Evolutionary conservation across 1,140 invertebrate species (phyloP), one percentile per base, ranked within the genome.

Genomic region (Hermatobates lingyangjiaoensis): DNA sequence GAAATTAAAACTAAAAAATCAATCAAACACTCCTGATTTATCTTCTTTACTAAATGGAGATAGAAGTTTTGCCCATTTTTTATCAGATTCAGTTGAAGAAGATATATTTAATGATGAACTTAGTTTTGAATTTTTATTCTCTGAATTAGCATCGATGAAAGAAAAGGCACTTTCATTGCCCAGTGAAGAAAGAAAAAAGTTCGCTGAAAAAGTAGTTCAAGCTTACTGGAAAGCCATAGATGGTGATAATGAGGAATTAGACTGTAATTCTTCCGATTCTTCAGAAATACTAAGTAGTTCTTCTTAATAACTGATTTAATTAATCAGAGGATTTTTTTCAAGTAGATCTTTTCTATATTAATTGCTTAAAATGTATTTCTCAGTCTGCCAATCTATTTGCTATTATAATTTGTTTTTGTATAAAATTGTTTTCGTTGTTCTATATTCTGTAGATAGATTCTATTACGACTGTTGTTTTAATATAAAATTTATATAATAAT

Each of bases 161-260:
- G 75, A 81, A 56, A 77, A 76, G 65, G 75, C 81, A 14, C 66
- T 72, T 52, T 69, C 66, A 15, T 59, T 87, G 54, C 74, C 76
- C 23, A 63, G 65, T 12, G 73, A 73, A 42, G 71, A 84, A 61
- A 73, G 81, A 52, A 76, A 77, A 63, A 69, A 70, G 51, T 81
- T 76, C 65, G 83, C 83, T 18, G 82, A 87, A 64, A 72, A 84
- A 67, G 73, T 85, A 59, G 81, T 83, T 0, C 72, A 79, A 52
- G 76, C 79, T 24, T 87, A 87, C 64, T 86, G 81, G 81, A 75
- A 74, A 61, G 79, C 81, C 1, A 79, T 86, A 56, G 81, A 80
- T 27, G 81, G 81, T 38, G 76, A 82, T 66, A 74, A 79, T 42
- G 75, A 81, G 54, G 83, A 86, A 67, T 20, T 49, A 20, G 38